These are phyloP conservation scores for Willowsia nigromaculata DNA, from an alignment of 2,888 invertebrate genomes.

Conservation along the genomic window DNA sequence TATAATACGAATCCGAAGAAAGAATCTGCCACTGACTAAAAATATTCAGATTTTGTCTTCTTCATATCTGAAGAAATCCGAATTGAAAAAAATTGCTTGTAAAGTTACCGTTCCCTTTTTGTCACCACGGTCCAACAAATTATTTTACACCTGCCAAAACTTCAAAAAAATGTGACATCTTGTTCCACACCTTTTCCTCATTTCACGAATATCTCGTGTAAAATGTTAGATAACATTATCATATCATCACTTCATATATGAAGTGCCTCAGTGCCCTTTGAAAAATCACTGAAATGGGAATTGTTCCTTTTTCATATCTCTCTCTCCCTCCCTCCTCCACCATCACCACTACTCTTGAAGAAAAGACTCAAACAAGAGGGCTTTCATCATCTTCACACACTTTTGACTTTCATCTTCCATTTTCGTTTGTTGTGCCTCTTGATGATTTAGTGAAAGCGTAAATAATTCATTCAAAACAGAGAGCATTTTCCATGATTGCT, in stretches of 20 bases:
- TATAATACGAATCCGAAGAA: background rate
- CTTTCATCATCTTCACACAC: background rate
- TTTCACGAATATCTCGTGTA: background rate
- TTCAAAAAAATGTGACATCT: constrained; percentile 51
- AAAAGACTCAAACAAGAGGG: background rate
- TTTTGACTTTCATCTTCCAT: constrained; percentile 22
- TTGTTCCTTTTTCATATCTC: constrained; percentile 35
- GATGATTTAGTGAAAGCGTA: constrained; percentile 36
- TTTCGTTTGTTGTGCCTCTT: constrained; percentile 11
- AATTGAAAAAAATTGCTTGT: constrained; percentile 1
- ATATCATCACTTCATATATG: too few species aligned
- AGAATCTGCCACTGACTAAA: background rate
- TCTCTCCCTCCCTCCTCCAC: too few species aligned
- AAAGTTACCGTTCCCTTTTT: constrained; percentile 2
- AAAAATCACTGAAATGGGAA: constrained; percentile 64
- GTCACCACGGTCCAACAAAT: constrained; percentile 69
- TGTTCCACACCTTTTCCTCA: background rate
- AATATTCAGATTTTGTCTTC: background rate
- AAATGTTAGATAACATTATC: too few species aligned
- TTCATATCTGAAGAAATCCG: background rate
- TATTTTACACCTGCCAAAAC: constrained; percentile 66
- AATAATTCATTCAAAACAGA: constrained; percentile 37
- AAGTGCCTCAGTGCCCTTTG: constrained; percentile 53
- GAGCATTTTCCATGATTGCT: constrained; percentile 35
- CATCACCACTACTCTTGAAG: background rate